phyloP scores from a whole-genome alignment of 2,113 vertebrate genomes.

The Tichodroma muraria region DNA sequence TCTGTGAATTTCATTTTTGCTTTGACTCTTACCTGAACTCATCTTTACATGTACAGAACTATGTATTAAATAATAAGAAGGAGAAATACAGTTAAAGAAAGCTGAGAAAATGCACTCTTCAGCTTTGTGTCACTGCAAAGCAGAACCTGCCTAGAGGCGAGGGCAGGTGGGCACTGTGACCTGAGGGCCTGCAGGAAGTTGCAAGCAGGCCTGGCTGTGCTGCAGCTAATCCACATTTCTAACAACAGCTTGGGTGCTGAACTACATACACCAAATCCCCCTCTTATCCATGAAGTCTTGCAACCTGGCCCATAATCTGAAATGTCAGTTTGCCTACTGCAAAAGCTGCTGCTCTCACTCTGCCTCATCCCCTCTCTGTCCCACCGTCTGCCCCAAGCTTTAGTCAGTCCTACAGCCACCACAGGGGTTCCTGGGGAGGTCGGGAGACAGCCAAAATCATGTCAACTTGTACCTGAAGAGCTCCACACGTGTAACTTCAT shows the following conservation, averaged over 20 bases:
- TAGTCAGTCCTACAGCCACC: neutral
- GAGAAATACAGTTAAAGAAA: neutral
- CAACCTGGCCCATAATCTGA: neutral
- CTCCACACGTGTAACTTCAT: neutral
- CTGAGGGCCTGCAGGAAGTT: neutral
- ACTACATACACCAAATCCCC: neutral
- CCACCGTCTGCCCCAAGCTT: too few species aligned
- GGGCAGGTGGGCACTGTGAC: neutral
- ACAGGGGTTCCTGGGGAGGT: neutral
- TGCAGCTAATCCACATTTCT: neutral
- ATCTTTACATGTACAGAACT: neutral
- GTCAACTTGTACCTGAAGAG: neutral
- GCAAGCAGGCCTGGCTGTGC: neutral
- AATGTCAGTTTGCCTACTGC: neutral
- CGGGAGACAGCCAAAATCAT: rapidly evolving
- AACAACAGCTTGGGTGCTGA: neutral
- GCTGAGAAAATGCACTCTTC: neutral
- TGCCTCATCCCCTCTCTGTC: too few species aligned
- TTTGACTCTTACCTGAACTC: neutral
- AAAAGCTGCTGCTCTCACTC: neutral
- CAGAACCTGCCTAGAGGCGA: neutral
- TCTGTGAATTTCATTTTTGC: neutral
- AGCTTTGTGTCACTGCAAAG: neutral
- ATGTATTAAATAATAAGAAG: neutral
- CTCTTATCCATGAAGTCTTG: neutral